Conservation (phyloP, 1,140 invertebrate species). For the Gryllus bimaculatus region DNA sequence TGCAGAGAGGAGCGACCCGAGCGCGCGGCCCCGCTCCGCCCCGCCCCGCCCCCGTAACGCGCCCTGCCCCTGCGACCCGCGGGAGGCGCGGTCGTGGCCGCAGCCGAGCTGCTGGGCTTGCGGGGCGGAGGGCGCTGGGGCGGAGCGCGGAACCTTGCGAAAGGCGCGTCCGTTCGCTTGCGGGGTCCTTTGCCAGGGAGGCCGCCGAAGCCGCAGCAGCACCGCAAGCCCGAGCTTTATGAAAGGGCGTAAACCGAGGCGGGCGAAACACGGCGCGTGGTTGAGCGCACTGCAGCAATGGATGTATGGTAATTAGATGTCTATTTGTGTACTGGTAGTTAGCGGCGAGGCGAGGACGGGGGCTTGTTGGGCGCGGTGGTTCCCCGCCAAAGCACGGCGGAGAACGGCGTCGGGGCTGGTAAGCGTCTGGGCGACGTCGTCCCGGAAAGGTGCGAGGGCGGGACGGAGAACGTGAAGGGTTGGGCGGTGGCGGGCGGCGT, state of each 20-base stretch:
- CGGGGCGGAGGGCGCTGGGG: too few species aligned
- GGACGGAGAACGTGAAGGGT: neutral
- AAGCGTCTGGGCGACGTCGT: neutral
- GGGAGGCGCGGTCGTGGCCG: neutral
- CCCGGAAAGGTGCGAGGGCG: neutral
- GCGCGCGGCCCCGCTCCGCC: too few species aligned
- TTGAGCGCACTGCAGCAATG: neutral
- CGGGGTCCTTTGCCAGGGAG: neutral
- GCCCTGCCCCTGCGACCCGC: neutral
- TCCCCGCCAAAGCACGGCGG: neutral
- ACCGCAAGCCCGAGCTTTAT: neutral
- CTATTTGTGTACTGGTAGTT: neutral
- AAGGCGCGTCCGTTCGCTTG: neutral
- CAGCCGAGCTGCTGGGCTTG: too few species aligned
- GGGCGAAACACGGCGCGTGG: neutral
- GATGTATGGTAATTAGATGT: neutral
- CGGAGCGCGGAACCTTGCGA: neutral
- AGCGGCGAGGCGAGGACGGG: neutral
- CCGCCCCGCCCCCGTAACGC: too few species aligned
- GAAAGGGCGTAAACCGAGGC: neutral
- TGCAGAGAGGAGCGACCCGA: too few species aligned
- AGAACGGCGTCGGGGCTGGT: neutral
- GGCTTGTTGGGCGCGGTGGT: neutral
- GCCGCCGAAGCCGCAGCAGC: neutral
- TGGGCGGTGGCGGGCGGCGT: too few species aligned